Base-by-base conservation (phyloP, 1,140 invertebrate genomes). In the Daktulosphaira vitifoliae region DNA sequence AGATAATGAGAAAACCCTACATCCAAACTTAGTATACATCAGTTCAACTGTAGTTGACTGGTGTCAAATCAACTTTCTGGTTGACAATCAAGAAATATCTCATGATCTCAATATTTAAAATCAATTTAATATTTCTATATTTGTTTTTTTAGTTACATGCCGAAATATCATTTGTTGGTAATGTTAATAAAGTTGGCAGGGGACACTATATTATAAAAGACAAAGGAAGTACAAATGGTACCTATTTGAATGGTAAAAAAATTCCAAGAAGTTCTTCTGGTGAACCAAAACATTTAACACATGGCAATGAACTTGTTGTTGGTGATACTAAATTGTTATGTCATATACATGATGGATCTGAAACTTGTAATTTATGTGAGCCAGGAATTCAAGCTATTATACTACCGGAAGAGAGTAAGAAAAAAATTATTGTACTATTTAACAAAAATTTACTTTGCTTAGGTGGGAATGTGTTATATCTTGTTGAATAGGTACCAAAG, bases 321-420 rank as follows among this genome's bases (percentile, higher is more conserved):
- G 88, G 87, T 0, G 78, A 79, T 42, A 90, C 88, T 0, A 84
- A 84, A 68, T 71, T 96, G 0, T 72, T 92, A 2, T 87, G 91
- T 71, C 93, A 96, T 73, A 84, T 96, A 59, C 93, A 96, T 74
- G 79, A 80, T 25, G 89, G 90, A 0, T 78, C 80, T 67, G 84
- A 89, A 68, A 96, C 92, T 0, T 96, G 93, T 73, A 86, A 87
- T 0, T 79, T 87, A 66, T 96, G 93, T 78, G 92, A 95, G 73
- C 91, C 92, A 0, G 90, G 91, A 8, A 90, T 25, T 71, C 56
- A 62, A 62, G 56, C 42, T 46, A 23, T 39, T 29, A 16, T 25
- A 2, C 23, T 25, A 2, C 3, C 26, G 29, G 56, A 62, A 48
- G 56, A 62, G 46, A 33, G 56, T 62, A 7, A 22, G 25, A 42